These are phyloP conservation scores for Aleiodes alternator DNA, from an alignment of 2,888 invertebrate species.

Conservation along the genomic window DNA sequence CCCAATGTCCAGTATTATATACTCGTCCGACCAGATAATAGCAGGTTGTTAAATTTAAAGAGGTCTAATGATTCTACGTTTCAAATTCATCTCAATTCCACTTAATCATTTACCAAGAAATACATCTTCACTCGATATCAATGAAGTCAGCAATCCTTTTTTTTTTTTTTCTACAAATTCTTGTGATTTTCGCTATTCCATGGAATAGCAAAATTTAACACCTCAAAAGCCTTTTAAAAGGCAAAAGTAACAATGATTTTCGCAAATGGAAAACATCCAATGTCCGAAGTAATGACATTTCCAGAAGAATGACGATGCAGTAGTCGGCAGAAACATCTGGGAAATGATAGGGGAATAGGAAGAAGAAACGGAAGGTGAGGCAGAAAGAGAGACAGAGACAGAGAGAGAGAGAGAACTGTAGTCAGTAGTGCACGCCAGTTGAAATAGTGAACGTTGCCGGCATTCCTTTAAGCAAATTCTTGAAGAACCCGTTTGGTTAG, in stretches of 20 bases:
- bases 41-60: conserved; percentile 47
- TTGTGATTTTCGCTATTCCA: too few relatives aligned
- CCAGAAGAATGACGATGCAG: conserved; percentile 27
- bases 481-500: conserved; percentile 70
- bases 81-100: conserved; percentile 8
- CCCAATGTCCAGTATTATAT: conserved; percentile 27
- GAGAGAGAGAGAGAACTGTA: conserved; percentile 1
- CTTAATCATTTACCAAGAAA: not conserved
- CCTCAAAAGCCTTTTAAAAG: too few relatives aligned
- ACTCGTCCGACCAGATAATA: conserved; percentile 41
- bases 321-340: conserved; percentile 4
- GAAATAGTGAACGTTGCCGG: conserved; percentile 67
- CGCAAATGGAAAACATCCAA: not conserved
- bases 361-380: conserved; percentile 4
- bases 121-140: not conserved
- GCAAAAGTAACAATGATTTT: too few relatives aligned
- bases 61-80: conserved; percentile 39
- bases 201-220: not conserved
- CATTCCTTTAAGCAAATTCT: conserved; percentile 71
- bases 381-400: not conserved
- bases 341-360: not conserved
- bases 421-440: conserved; percentile 63
- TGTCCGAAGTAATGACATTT: conserved; percentile 22
- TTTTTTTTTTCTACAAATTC: not conserved
- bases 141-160: not conserved